These are phyloP conservation scores for Megaleporinus macrocephalus DNA, from an alignment of 2,113 vertebrate species.

Conservation along the genomic window DNA sequence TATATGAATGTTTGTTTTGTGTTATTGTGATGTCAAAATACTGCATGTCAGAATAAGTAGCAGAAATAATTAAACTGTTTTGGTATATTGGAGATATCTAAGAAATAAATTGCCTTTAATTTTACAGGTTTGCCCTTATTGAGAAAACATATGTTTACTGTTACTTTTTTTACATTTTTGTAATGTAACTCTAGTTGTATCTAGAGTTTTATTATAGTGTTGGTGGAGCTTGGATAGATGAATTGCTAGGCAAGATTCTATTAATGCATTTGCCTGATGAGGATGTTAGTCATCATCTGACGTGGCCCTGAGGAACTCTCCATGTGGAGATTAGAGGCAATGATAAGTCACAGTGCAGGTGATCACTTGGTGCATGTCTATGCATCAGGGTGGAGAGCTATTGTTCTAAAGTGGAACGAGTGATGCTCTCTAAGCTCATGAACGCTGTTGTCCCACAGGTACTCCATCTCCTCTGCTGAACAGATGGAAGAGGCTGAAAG, in stretches of 20 bases:
- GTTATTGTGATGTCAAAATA: too few relatives aligned
- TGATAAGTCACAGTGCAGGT: neutral
- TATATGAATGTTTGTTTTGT: too few relatives aligned
- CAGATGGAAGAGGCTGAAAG: constrained; percentile 69
- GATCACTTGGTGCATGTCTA: constrained; percentile 1
- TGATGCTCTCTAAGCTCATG: neutral
- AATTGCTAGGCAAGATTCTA: neutral
- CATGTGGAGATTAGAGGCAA: neutral
- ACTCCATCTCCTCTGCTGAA: constrained; percentile 69
- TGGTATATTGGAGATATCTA: too few relatives aligned
- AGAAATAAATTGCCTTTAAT: too few relatives aligned
- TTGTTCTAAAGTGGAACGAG: neutral
- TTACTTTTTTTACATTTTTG: too few relatives aligned
- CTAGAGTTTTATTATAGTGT: too few relatives aligned
- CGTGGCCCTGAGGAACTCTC: neutral
- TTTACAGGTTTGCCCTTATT: too few relatives aligned
- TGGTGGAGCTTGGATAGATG: neutral
- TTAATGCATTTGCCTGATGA: neutral
- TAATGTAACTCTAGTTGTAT: too few relatives aligned
- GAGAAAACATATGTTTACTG: too few relatives aligned
- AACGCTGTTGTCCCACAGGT: constrained; percentile 62
- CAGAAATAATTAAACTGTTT: too few relatives aligned
- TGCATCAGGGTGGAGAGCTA: constrained; percentile 15
- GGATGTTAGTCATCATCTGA: neutral
- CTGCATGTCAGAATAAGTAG: too few relatives aligned